Evolutionary conservation across 2,113 vertebrate species (phyloP), one percentile per base, ranked within the genome.

Genomic region (Trichechus manatus): DNA sequence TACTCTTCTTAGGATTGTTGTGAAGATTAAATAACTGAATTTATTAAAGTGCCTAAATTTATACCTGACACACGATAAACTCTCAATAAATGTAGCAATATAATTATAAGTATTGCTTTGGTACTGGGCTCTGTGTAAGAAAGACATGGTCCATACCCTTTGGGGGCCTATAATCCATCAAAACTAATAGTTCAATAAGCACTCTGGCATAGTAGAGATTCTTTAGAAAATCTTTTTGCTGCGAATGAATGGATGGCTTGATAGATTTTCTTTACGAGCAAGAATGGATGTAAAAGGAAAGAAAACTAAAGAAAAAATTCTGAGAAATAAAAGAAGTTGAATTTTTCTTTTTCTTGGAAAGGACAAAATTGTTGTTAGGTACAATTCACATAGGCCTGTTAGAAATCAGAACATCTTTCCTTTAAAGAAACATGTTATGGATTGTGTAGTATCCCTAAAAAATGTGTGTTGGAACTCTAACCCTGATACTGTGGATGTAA

Each of bases 371-470:
- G 42, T 42, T 29, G 2, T 88, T 47, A 53, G 5, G 6, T 14
- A 53, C 3, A n/a, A 4, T 31, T 7, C n/a, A 29, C 9, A 66
- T 7, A 70, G 63, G 39, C 11, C 9, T 68, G 15, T 66, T 79
- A 93, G 25, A 93, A 86, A 79, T 27, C 63, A 7, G 3, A 39
- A 84, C 22, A 6, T n/a, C 20, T 70, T 94, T 39, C n/a, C 17
- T 80, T 89, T 93, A 78, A 96, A 86, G 42, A n/a, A n/a, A n/a
- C n/a, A 27, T 36, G 53, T 56, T 56, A 56, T 56, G 53, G 53
- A 56, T 56, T 56, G 53, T 15, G 13, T 56, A 15, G 53, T 56
- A 56, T 15, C 53, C 15, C 53, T 56, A 56, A 56, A 56, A 56
- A 56, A 56, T 56, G 4, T 61, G 59, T 61, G 59, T 61, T 61